Base-by-base conservation (phyloP, 1,140 invertebrate species). In the Colletes latitarsis region DNA sequence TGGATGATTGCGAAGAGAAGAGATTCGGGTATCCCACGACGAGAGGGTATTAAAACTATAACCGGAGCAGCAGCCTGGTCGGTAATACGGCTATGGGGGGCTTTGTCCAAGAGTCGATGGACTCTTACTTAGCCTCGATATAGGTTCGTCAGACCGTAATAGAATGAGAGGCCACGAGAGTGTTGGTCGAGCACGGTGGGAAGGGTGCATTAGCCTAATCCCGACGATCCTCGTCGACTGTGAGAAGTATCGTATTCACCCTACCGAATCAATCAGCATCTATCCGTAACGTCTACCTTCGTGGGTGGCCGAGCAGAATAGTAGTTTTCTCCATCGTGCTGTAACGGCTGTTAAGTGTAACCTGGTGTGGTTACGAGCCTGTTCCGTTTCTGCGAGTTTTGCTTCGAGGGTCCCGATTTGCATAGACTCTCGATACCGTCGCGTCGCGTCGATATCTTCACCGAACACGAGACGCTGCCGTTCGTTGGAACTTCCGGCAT, bases 211-310 rank as follows among this genome's bases (percentile, higher is more conserved):
- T 87, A 87, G 86, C 85, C 78, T 87, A 87, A 86, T 87, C 86
- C 49, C 73, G 75, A 82, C 85, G 82, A 87, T 82, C 73, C 87
- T 85, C 71, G 69, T 87, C 68, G 81, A 86, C 84, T 88, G 85
- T 84, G 81, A 91, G 86, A 83, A 88, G 88, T 92, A 92, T 93
- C 91, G 88, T 88, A 85, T 91, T 89, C 90, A 89, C 90, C 90
- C 91, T 79, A 88, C 81, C 84, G 86, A 88, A 87, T 88, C 89
- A 89, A 88, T 89, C 87, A 83, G 87, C 89, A 87, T 86, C 86
- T 89, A 92, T 89, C 88, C 89, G 90, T 88, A 87, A 89, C 89
- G 87, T 88, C 89, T 88, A 87, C 78, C 82, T 72, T 76, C 82
- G 77, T 87, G 84, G 82, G 82, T 84, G 85, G 84, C 81, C 85